Percentiles rank a stretch among this genome's conserved stretches.
Conservation (phyloP, 1,140 invertebrate species). For the Meloidogyne floridensis region DNA sequence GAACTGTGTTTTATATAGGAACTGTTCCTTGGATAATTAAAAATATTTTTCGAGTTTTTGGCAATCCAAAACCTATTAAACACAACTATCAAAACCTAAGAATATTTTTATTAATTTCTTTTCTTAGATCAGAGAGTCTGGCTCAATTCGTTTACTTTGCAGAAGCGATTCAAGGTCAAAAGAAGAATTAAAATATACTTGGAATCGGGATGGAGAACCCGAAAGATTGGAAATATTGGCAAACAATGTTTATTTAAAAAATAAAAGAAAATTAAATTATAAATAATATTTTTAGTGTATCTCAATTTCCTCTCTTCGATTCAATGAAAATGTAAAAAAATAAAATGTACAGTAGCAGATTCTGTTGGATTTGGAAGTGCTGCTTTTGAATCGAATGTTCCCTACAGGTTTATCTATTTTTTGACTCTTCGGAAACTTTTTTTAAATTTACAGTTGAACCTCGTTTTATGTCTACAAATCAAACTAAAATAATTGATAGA, state of each 20-base stretch:
- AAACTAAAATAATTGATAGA: conserved; percentile 52
- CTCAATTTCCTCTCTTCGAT: conserved; percentile 9
- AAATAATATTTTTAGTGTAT: conserved; percentile 15
- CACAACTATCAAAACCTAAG: too few relatives aligned
- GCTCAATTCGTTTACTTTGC: conserved; percentile 22
- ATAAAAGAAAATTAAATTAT: background rate
- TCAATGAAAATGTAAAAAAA: conserved; percentile 26
- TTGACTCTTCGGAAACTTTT: background rate
- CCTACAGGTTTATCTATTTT: conserved; percentile 17
- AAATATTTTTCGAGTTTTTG: too few relatives aligned
- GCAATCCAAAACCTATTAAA: too few relatives aligned
- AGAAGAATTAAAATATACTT: conserved; percentile 20
- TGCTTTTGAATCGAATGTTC: conserved; percentile 17
- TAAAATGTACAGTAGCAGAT: conserved; percentile 28
- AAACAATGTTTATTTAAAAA: background rate
- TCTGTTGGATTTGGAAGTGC: conserved; percentile 24
- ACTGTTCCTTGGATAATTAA: too few relatives aligned
- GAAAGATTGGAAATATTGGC: conserved; percentile 24
- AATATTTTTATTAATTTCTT: background rate
- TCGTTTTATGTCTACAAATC: conserved; percentile 59
- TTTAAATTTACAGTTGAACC: conserved; percentile 45
- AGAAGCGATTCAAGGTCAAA: conserved; percentile 16
- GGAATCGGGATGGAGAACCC: conserved; percentile 29
- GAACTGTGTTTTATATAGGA: too few relatives aligned
- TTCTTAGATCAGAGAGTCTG: conserved; percentile 16